phyloP scores from a whole-genome alignment of 2,113 vertebrate genomes.

The Phylloscopus trochilus region DNA sequence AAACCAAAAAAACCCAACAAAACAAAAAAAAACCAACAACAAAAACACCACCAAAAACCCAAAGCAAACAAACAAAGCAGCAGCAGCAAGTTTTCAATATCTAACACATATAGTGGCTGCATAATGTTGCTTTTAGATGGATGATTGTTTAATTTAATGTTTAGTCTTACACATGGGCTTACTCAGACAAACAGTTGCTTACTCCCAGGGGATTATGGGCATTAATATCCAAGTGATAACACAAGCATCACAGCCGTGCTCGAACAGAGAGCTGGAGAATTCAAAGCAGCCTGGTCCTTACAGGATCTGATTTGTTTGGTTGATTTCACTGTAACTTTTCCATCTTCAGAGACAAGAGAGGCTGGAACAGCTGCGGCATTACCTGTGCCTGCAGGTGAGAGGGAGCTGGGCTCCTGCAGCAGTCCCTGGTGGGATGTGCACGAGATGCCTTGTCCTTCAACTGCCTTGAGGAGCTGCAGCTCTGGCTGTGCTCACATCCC shows the following conservation, averaged over 20 bases:
- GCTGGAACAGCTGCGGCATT: background rate
- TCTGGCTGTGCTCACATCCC: background rate
- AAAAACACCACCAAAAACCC: too few species aligned
- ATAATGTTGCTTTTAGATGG: slow-evolving; percentile 58
- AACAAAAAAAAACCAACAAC: too few species aligned
- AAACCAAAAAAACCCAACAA: background rate
- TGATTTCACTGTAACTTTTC: background rate
- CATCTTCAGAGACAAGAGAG: background rate
- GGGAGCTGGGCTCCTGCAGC: background rate
- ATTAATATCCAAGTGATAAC: slow-evolving; percentile 72
- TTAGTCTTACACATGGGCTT: slow-evolving; percentile 64
- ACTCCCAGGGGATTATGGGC: slow-evolving; percentile 58
- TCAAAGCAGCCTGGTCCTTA: slow-evolving; percentile 43
- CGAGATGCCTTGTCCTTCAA: background rate
- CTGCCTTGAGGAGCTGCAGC: background rate
- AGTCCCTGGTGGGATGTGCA: background rate
- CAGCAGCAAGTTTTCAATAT: slow-evolving; percentile 66
- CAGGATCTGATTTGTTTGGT: slow-evolving; percentile 4
- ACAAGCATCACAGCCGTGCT: slow-evolving; percentile 38
- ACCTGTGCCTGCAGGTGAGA: background rate
- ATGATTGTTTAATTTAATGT: slow-evolving; percentile 65
- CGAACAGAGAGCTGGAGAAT: slow-evolving; percentile 46
- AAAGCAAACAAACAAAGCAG: background rate
- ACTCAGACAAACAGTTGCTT: slow-evolving; percentile 68
- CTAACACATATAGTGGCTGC: slow-evolving; percentile 30